These are phyloP conservation scores for Orientallactaga sibirica DNA, from an alignment of 2,797 vertebrate genomes.

Conservation along the genomic window DNA sequence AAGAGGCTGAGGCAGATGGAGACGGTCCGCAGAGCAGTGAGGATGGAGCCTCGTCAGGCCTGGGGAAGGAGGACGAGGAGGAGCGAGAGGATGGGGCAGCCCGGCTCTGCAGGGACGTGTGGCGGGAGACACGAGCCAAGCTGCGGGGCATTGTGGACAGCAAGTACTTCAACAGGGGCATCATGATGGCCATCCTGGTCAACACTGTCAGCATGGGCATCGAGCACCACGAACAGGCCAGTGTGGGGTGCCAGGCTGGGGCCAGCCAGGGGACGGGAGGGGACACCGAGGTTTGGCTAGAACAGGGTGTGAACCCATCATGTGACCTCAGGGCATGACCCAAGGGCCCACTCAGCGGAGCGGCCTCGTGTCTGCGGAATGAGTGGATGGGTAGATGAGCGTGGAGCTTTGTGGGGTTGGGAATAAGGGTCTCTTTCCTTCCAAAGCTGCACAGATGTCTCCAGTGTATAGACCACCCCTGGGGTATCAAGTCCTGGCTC, in stretches of 20 bases:
- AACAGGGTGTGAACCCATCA: rapidly evolving
- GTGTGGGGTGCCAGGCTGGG: slow-evolving; percentile 81
- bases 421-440: not conserved
- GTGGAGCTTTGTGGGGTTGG: rapidly evolving
- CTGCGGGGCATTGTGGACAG: slow-evolving; percentile 97
- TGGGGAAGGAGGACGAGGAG: slow-evolving; percentile 89
- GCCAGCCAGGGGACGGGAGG: not conserved
- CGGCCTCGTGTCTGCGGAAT: not conserved
- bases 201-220: slow-evolving; percentile 99
- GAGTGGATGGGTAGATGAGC: not conserved
- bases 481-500: not conserved
- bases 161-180: slow-evolving; percentile 98
- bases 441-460: not conserved
- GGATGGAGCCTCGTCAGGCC: slow-evolving; percentile 78
- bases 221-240: slow-evolving; percentile 97
- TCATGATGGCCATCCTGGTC: slow-evolving; percentile 98
- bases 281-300: not conserved
- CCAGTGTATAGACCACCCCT: not conserved
- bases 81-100: slow-evolving; percentile 83
- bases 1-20: slow-evolving; percentile 77
- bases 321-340: not conserved
- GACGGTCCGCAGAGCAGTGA: slow-evolving; percentile 79
- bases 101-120: slow-evolving; percentile 89
- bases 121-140: slow-evolving; percentile 92
- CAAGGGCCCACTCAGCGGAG: not conserved